Evolutionary conservation across 2,113 vertebrate genomes (phyloP).

Genomic region (Tapirus terrestris): DNA sequence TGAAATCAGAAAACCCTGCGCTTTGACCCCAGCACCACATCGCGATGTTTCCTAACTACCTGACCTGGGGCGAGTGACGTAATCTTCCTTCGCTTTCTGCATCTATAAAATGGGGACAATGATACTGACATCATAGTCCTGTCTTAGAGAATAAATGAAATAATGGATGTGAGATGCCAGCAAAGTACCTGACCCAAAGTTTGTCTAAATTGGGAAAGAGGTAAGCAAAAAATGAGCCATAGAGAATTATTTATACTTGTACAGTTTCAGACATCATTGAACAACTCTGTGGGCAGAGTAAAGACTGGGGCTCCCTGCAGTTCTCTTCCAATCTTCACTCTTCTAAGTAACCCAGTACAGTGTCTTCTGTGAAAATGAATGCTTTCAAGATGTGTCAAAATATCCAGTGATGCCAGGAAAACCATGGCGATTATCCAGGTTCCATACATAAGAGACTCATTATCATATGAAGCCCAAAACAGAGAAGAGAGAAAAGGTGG

Average conservation of each 20-base stretch:
- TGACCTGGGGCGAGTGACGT: neutral
- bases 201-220: neutral
- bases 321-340: neutral
- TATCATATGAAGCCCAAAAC: neutral
- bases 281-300: neutral
- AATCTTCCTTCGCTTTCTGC: neutral
- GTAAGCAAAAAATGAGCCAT: neutral
- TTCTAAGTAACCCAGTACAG: neutral
- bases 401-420: neutral
- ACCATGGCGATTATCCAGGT: neutral
- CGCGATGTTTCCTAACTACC: neutral
- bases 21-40: neutral
- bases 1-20: neutral
- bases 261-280: neutral
- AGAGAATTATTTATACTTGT: neutral
- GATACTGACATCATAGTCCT: neutral
- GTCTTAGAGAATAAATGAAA: neutral
- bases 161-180: neutral
- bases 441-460: neutral
- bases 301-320: neutral
- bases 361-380: neutral
- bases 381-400: conserved; percentile 3
- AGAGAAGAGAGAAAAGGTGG: conserved; percentile 6
- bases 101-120: neutral
- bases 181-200: neutral